These are phyloP conservation scores for Micromussa lordhowensis DNA, from an alignment of 92 coral and sea anemone genomes.

Conservation along the genomic window DNA sequence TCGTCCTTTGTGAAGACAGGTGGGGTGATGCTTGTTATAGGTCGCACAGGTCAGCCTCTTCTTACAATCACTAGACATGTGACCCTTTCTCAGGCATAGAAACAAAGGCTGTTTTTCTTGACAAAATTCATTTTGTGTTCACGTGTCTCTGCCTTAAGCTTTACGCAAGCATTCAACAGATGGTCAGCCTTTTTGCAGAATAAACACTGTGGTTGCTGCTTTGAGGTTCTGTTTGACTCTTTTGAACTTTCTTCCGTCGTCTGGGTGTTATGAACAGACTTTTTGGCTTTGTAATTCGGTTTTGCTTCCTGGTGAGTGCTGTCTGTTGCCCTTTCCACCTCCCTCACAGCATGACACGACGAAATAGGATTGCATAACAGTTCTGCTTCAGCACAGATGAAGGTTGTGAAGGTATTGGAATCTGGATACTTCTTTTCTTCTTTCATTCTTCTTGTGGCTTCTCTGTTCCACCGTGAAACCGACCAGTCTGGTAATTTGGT, in stretches of 20 bases:
- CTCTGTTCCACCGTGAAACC: slow-evolving; percentile 1
- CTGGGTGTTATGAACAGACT: neutral
- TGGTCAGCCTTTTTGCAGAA: slow-evolving; percentile 18
- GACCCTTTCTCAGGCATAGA: slow-evolving; percentile 35
- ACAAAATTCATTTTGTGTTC: neutral
- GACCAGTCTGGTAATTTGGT: slow-evolving; percentile 2
- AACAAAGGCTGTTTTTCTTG: slow-evolving; percentile 19
- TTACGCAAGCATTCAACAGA: slow-evolving; percentile 22
- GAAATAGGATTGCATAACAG: slow-evolving; percentile 12
- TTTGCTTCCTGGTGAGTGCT: neutral
- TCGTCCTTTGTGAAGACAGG: slow-evolving; percentile 15
- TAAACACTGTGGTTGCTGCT: neutral
- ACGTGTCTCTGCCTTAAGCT: slow-evolving; percentile 25
- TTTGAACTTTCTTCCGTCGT: slow-evolving; percentile 1
- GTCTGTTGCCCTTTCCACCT: slow-evolving; percentile 6
- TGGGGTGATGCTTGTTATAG: slow-evolving; percentile 46
- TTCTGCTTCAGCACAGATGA: slow-evolving; percentile 4
- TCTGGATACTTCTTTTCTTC: slow-evolving; percentile 31
- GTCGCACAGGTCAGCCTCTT: slow-evolving; percentile 27
- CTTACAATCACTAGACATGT: slow-evolving; percentile 44
- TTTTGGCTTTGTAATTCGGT: neutral
- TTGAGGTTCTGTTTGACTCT: neutral
- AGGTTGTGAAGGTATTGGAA: slow-evolving; percentile 13
- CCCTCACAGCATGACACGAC: slow-evolving; percentile 6
- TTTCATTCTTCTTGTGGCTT: slow-evolving; percentile 9